These are phyloP conservation scores for Ips typographus DNA, from an alignment of 1,140 invertebrate species.

Conservation along the genomic window DNA sequence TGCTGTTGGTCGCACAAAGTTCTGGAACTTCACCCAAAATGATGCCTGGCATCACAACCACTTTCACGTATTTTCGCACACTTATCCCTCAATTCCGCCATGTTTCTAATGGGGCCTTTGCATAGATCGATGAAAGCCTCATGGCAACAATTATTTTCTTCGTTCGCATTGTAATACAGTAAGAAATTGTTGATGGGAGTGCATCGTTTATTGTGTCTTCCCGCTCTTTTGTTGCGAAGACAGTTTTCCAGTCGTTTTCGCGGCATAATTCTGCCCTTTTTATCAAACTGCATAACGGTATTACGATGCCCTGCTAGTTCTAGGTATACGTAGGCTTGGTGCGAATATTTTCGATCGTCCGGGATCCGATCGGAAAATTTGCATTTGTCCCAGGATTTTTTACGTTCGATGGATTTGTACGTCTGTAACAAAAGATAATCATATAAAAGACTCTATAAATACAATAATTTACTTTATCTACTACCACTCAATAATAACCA, in stretches of 20 bases:
- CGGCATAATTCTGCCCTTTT: constrained; percentile 12
- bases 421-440: constrained; percentile 27
- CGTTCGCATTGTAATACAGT: not conserved
- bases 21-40: no score
- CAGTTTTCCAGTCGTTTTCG: constrained; percentile 14
- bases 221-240: not conserved
- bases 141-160: not conserved
- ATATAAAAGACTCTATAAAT: no score
- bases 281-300: constrained; percentile 23
- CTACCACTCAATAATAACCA: no score
- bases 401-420: constrained; percentile 18
- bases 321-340: constrained; percentile 17
- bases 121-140: constrained; percentile 10
- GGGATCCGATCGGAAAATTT: constrained; percentile 24
- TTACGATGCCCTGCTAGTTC: constrained; percentile 11
- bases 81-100: constrained; percentile 13
- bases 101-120: not conserved
- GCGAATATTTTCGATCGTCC: constrained; percentile 3
- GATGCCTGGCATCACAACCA: no score
- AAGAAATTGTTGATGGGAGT: not conserved
- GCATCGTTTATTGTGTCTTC: not conserved
- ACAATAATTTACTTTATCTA: no score
- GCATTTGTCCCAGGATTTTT: constrained; percentile 22
- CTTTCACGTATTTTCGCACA: not conserved
- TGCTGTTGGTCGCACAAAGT: no score